Evolutionary conservation across 2,888 invertebrate species (phyloP).

Genomic region (Drosophila paramelanica): DNA sequence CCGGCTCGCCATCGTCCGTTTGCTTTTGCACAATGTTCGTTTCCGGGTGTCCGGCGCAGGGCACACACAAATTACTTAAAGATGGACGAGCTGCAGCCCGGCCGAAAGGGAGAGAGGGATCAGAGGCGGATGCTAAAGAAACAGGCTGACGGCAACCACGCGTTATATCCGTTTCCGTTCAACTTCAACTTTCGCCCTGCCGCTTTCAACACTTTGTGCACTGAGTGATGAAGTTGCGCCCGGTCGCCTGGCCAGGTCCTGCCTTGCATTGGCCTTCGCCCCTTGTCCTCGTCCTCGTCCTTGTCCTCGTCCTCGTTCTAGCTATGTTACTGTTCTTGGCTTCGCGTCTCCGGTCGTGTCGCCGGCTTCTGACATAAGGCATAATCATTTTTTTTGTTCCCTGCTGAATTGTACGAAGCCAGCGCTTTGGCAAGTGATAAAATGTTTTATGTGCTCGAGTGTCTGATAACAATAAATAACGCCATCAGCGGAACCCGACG

Average conservation of each 20-base stretch:
- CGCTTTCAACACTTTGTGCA: slow-evolving; percentile 64
- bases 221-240: slow-evolving; percentile 69
- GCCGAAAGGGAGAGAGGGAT: slow-evolving; percentile 6
- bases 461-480: slow-evolving; percentile 80
- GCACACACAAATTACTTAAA: slow-evolving; percentile 72
- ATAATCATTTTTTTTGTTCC: slow-evolving; percentile 47
- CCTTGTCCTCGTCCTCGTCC: neutral
- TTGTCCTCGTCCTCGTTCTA: neutral
- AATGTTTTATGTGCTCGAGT: slow-evolving; percentile 78
- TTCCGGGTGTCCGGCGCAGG: slow-evolving; percentile 53
- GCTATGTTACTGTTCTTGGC: slow-evolving; percentile 5
- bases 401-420: slow-evolving; percentile 42
- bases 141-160: slow-evolving; percentile 55
- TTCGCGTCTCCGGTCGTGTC: slow-evolving; percentile 34
- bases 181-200: slow-evolving; percentile 54
- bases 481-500: slow-evolving; percentile 64
- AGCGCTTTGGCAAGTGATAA: slow-evolving; percentile 68
- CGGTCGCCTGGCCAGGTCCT: slow-evolving; percentile 23
- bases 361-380: slow-evolving; percentile 54
- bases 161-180: slow-evolving; percentile 73
- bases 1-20: slow-evolving; percentile 35
- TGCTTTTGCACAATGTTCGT: slow-evolving; percentile 51
- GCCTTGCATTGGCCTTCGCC: neutral
- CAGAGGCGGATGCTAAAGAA: slow-evolving; percentile 3
- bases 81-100: slow-evolving; percentile 46